Conservation (phyloP, 2,888 invertebrate genomes). For the Hyles lineata region DNA sequence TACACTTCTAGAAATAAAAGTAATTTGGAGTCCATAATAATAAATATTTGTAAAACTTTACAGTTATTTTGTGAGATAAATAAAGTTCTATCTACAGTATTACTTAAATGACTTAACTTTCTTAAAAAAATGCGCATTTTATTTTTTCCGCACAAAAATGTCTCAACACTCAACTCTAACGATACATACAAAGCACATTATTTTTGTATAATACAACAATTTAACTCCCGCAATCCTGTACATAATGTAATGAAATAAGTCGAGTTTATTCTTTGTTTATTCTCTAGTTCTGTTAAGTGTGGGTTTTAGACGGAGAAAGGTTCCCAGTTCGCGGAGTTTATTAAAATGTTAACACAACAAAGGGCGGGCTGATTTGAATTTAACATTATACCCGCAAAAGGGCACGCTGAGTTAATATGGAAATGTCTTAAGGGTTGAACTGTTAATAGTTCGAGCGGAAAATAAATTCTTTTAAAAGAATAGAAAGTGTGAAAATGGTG, state of each 20-base stretch:
- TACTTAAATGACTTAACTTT: neutral
- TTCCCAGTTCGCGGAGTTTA: slow-evolving; percentile 39
- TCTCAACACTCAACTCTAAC: neutral
- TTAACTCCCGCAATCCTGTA: neutral
- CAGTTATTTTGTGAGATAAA: too few relatives aligned
- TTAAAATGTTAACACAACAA: slow-evolving; percentile 45
- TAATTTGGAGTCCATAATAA: too few relatives aligned
- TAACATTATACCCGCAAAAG: slow-evolving; percentile 37
- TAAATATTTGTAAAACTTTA: too few relatives aligned
- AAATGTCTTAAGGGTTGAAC: slow-evolving; percentile 8
- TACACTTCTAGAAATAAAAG: neutral
- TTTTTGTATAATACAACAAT: neutral
- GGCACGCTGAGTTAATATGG: slow-evolving; percentile 29
- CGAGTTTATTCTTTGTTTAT: neutral
- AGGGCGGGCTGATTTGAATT: slow-evolving; percentile 33
- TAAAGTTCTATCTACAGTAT: too few relatives aligned
- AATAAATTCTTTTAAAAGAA: slow-evolving; percentile 5
- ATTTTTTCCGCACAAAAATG: too few relatives aligned
- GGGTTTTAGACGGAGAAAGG: slow-evolving; percentile 13
- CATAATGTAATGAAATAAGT: neutral
- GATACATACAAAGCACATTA: neutral
- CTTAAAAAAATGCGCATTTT: too few relatives aligned
- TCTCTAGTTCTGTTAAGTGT: slow-evolving; percentile 9
- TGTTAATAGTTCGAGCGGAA: slow-evolving; percentile 7
- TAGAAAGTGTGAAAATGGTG: neutral